Evolutionary conservation across 2,797 vertebrate species (phyloP), one percentile per base, ranked within the genome.

Genomic region (Argya squamiceps): DNA sequence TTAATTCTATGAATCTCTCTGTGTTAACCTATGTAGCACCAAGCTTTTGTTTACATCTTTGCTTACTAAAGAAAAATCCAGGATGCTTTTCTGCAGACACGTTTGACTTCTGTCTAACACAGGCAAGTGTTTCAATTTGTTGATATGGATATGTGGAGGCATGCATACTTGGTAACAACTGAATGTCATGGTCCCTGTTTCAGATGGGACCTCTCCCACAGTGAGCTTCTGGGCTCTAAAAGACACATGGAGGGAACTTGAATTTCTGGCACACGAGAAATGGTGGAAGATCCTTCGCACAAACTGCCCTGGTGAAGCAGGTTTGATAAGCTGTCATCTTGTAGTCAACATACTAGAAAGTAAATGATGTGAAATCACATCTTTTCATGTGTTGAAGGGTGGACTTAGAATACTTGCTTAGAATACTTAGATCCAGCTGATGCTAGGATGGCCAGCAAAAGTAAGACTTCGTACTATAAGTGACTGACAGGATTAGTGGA

Each of bases 131-230:
- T 93, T 70, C 36, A 47, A 70, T 30, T 63, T 56, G 23, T 50
- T 46, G 41, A 49, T 43, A 44, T 12, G 24, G 15, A 11, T 46
- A 24, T 13, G 15, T 16, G 15, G 46, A 80, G 13, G 24, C 16
- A 37, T 53, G 34, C 12, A 12, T 7, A 12, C 30, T 70, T 67
- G 22, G 47, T 30, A 77, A 74, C 0, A 9, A 36, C n/a, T 26
- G 74, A 62, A 49, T 69, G n/a, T 23, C 9, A 16, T 0, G 0
- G 14, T 15, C 2, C 0, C 2, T 43, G 44, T 80, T 65, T 67
- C 69, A 62, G 37, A 8, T 8, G 30, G 52, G 60, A 50, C 52
- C 26, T 49, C 56, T 62, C 62, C 50, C 64, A 59, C 26, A 58
- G 22, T 26, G 52, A 32, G 18, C 1, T 1, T 27, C 19, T n/a